Conservation (phyloP, 1,140 invertebrate genomes). For the Eulimnadia texana region DNA sequence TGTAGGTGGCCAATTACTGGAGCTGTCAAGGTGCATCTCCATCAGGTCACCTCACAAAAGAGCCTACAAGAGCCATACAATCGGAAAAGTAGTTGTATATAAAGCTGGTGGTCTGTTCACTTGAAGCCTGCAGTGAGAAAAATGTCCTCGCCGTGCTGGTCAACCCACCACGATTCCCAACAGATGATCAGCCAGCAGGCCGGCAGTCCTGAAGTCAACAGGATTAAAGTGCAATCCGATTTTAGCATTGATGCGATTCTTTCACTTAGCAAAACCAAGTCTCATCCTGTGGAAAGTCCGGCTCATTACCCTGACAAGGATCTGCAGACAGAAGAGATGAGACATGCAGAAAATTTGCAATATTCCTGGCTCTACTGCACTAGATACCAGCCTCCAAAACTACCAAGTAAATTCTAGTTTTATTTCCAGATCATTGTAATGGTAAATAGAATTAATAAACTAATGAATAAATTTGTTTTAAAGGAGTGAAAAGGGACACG, state of each 20-base stretch:
- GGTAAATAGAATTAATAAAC: background rate
- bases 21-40: slow-evolving; percentile 5
- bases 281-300: background rate
- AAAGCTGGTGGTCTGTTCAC: background rate
- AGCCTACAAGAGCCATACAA: background rate
- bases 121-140: background rate
- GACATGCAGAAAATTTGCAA: background rate
- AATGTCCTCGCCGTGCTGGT: background rate
- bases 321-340: background rate
- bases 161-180: too few species aligned
- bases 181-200: too few species aligned
- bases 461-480: background rate
- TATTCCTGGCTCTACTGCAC: slow-evolving; percentile 51
- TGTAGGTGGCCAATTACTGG: slow-evolving; percentile 9
- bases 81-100: background rate
- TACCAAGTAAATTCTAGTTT: slow-evolving; percentile 41
- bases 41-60: background rate
- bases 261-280: background rate
- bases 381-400: slow-evolving; percentile 53
- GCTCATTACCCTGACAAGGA: background rate
- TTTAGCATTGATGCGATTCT: slow-evolving; percentile 11
- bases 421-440: slow-evolving; percentile 8
- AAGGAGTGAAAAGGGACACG: background rate
- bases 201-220: background rate
- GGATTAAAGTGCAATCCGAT: background rate